Evolutionary conservation across 2,797 vertebrate species (phyloP).

Genomic region (Delichon dasypus): DNA sequence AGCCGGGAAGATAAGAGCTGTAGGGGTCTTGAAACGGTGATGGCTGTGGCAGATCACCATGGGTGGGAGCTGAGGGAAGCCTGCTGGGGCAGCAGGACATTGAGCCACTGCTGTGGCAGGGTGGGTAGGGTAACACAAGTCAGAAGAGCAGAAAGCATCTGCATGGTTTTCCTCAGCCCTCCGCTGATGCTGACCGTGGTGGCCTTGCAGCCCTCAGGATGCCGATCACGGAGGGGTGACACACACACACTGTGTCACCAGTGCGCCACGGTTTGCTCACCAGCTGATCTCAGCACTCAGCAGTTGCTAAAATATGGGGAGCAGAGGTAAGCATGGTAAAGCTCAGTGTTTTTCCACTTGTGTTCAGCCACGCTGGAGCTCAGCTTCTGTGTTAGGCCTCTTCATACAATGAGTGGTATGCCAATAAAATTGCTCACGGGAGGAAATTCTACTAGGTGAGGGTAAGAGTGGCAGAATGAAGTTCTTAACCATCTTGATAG

Average conservation of each 20-base stretch:
- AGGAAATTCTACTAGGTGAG: constrained; percentile 3
- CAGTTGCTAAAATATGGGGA: not conserved
- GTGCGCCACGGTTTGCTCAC: accelerated
- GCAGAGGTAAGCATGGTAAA: accelerated
- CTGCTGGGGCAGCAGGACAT: not conserved
- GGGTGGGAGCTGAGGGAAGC: accelerated
- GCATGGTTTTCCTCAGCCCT: not conserved
- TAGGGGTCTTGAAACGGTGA: not conserved
- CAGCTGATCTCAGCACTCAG: not conserved
- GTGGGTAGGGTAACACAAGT: accelerated
- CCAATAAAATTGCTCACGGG: not conserved
- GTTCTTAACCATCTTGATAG: constrained; percentile 26
- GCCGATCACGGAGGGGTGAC: not conserved
- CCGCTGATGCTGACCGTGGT: accelerated
- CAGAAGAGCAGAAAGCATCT: not conserved
- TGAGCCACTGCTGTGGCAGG: accelerated
- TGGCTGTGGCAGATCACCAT: not conserved
- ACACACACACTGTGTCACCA: not conserved
- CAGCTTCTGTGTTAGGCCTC: not conserved
- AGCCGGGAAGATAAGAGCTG: not conserved
- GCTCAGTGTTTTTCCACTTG: not conserved
- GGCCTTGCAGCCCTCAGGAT: not conserved
- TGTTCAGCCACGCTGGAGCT: not conserved
- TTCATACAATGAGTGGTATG: not conserved
- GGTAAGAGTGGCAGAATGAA: constrained; percentile 34